Percentiles rank a stretch among this genome's conserved stretches.
These are phyloP conservation scores for Pitangus sulphuratus DNA, from an alignment of 2,797 vertebrate genomes.

Conservation along the genomic window DNA sequence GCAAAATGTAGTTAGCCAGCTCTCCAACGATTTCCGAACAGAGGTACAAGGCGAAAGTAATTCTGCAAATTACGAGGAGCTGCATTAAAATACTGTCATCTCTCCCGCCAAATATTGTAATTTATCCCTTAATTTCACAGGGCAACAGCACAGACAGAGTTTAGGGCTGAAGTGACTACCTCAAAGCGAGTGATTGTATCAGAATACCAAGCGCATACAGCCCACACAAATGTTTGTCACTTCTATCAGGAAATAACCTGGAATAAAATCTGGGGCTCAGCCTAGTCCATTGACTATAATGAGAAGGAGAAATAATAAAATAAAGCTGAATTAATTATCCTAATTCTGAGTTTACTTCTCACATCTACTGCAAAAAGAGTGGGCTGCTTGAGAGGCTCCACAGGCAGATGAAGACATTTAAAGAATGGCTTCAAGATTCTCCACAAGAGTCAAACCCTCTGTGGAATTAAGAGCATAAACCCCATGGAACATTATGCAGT, in stretches of 20 bases:
- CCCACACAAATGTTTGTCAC: not conserved
- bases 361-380: not conserved
- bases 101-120: not conserved
- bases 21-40: not conserved
- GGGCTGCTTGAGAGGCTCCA: not conserved
- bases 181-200: not conserved
- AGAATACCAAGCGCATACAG: not conserved
- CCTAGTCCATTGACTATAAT: fast-evolving
- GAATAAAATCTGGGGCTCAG: not conserved
- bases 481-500: not conserved
- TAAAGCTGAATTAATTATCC: not conserved
- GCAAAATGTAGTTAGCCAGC: conserved; percentile 42
- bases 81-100: conserved; percentile 16
- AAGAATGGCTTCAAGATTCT: not conserved
- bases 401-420: not conserved
- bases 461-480: not conserved
- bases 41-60: conserved; percentile 4
- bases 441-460: not conserved
- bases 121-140: conserved; percentile 6
- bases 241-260: not conserved
- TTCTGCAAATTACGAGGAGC: not conserved
- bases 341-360: not conserved
- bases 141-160: not conserved
- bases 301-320: not conserved
- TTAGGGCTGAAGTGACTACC: not conserved